Evolutionary conservation across 2,888 invertebrate genomes (phyloP).

Genomic region (Trachelus tabidus): DNA sequence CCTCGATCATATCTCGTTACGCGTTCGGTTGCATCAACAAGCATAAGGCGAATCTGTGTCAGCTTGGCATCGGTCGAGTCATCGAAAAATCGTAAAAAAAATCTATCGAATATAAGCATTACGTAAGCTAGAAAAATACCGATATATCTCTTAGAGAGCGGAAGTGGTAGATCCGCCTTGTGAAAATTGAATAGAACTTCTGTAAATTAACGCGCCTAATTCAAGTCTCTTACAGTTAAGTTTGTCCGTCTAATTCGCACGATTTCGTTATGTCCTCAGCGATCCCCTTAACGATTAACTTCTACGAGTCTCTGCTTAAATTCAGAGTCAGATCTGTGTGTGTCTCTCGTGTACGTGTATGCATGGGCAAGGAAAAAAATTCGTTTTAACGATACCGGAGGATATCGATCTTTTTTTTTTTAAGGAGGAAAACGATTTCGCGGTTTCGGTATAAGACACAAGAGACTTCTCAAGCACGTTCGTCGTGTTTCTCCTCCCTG

Average conservation of each 20-base stretch:
- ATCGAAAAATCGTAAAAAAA: not conserved
- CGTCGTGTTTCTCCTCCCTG: conserved; percentile 12
- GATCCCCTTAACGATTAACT: not conserved
- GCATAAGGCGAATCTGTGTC: not conserved
- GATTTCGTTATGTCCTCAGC: not conserved
- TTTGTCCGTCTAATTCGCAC: not conserved
- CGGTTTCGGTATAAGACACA: not conserved
- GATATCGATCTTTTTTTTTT: not conserved
- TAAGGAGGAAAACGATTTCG: not conserved
- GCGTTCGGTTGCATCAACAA: conserved; percentile 23
- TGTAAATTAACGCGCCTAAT: not conserved
- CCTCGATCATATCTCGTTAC: conserved; percentile 46
- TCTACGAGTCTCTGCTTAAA: not conserved
- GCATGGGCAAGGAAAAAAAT: too few species aligned
- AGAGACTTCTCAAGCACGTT: not conserved
- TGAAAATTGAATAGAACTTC: too few species aligned
- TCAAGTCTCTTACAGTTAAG: not conserved
- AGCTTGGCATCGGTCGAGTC: not conserved
- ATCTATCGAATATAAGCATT: too few species aligned
- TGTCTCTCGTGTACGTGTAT: not conserved
- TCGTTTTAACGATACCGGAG: not conserved
- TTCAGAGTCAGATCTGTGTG: not conserved
- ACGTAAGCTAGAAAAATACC: too few species aligned
- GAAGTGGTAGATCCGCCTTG: too few species aligned
- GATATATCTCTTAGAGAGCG: not conserved